Evolutionary conservation across 1,140 invertebrate genomes (phyloP), one percentile per base, ranked within the genome.

Genomic region (Musca vetustissima): DNA sequence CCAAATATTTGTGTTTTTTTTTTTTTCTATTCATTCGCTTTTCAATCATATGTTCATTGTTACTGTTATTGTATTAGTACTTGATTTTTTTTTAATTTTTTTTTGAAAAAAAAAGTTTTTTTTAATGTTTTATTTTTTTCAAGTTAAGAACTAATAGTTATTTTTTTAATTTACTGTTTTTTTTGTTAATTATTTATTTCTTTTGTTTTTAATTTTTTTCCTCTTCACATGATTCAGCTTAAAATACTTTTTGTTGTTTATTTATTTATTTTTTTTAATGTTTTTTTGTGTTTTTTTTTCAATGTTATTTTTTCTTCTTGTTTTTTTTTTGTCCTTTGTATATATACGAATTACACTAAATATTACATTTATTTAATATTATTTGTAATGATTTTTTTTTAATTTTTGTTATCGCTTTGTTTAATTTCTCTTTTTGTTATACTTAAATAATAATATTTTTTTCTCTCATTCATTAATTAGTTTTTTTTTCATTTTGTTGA

Each of bases 101-200:
- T 28, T 32, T 64, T 64, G 22, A 15, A 61, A 25, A 25, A 17
- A 25, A 61, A n/a, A n/a, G n/a, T n/a, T n/a, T n/a, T n/a, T 61
- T 14, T 61, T 28, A 28, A 64, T 32, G 67, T 68, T 25, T 28
- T 28, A 4, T 69, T 50, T 68, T 72, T 69, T 32, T 36, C 43
- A 66, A 65, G 48, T 74, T 66, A 70, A 75, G 67, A 70, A 72
- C 68, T 70, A 74, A 76, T 76, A 73, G 72, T 32, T 48, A 68
- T 70, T 64, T 47, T 73, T 69, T 71, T 59, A 55, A 70, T 55
- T 76, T 65, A 68, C 57, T 78, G 55, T 75, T 75, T 76, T 9
- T 57, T 57, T 22, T 57, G 15, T 57, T 57, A 25, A 25, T 25
- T 25, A 25, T 57, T 57, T 28, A 28, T 28, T 28, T 28, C 28